These are phyloP conservation scores for Heteromormyrus szaboi DNA, from an alignment of 2,797 vertebrate species.

Conservation along the genomic window DNA sequence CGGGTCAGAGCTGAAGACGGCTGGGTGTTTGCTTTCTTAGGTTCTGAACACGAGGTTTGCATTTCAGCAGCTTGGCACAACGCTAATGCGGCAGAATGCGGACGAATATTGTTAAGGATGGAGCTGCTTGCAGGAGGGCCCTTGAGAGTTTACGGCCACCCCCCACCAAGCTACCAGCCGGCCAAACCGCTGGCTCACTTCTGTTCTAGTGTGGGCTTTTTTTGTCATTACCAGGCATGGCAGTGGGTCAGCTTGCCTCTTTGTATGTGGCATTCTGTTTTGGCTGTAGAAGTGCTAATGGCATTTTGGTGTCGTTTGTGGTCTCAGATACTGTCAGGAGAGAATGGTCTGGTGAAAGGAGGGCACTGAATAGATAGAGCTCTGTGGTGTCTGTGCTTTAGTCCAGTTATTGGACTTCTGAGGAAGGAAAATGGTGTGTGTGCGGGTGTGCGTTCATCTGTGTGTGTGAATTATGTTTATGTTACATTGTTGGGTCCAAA, in stretches of 20 bases:
- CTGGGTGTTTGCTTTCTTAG: neutral
- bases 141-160: neutral
- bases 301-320: neutral
- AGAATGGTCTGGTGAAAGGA: neutral
- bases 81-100: neutral
- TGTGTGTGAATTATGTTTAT: neutral
- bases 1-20: neutral
- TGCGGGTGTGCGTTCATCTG: neutral
- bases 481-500: neutral
- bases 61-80: neutral
- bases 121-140: neutral
- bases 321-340: neutral
- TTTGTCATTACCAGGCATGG: neutral
- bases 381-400: neutral
- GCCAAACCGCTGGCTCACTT: neutral
- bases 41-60: neutral
- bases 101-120: neutral
- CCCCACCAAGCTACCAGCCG: neutral
- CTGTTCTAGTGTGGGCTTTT: neutral
- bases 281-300: neutral
- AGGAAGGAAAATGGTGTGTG: neutral
- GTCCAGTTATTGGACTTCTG: neutral
- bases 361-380: neutral
- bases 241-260: neutral
- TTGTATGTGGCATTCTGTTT: neutral